Conservation (phyloP, 1,140 invertebrate genomes). For the roundworm (Caenorhabditis elegans) region WBcel235 BX284602.5:3798501-3799000, state of each 20-base stretch:
- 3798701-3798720: conserved; percentile 10
- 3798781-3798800: conserved; percentile 36
- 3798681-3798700: not conserved
- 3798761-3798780: conserved; percentile 34
- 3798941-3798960: not conserved
- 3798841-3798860: conserved; percentile 37
- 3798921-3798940: not conserved
- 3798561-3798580: not conserved
- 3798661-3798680: conserved; percentile 11
- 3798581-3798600: not conserved
- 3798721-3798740: conserved; percentile 21
- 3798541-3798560: not conserved
- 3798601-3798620: conserved; percentile 14
- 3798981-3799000: not conserved
- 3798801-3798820: conserved; percentile 16
- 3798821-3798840: conserved; percentile 36
- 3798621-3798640: conserved; percentile 13
- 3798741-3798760: not conserved
- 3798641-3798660: conserved; percentile 19
- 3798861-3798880: not conserved
- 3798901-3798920: too few relatives aligned
- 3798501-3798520: conserved; percentile 12
- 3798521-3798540: not conserved
- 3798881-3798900: not conserved
- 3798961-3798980: not conserved